Conservation (phyloP, 2,113 vertebrate species). For the Struthio camelus region DNA sequence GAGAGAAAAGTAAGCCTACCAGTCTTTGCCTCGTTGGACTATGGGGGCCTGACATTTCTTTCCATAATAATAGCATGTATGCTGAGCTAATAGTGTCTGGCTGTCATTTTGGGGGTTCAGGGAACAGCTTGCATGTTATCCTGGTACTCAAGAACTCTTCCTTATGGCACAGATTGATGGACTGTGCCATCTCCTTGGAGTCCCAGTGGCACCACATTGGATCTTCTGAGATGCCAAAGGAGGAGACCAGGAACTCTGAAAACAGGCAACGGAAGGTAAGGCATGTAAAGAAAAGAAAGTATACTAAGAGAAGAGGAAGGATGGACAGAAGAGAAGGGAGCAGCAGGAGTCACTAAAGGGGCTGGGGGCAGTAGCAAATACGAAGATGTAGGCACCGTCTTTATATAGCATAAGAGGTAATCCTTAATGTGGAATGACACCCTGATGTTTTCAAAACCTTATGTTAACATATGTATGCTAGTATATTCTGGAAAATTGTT, state of each 20-base stretch:
- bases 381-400: not conserved
- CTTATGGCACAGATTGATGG: not conserved
- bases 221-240: not conserved
- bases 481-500: not conserved
- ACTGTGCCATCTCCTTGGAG: not conserved
- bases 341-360: not conserved
- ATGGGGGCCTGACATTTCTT: too few species aligned
- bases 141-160: too few species aligned
- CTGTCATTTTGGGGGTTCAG: too few species aligned
- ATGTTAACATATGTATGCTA: not conserved
- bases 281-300: not conserved
- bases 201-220: not conserved
- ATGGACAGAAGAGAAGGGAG: not conserved
- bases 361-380: not conserved
- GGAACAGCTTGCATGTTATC: too few species aligned
- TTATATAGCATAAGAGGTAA: not conserved
- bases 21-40: too few species aligned
- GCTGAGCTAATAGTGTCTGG: too few species aligned
- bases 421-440: not conserved
- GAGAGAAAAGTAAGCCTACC: too few species aligned
- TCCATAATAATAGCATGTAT: too few species aligned
- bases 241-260: not conserved
- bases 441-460: not conserved
- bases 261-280: not conserved
- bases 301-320: not conserved